Base-by-base conservation (phyloP, 2,888 invertebrate genomes). In the Cosmopolites sordidus region DNA sequence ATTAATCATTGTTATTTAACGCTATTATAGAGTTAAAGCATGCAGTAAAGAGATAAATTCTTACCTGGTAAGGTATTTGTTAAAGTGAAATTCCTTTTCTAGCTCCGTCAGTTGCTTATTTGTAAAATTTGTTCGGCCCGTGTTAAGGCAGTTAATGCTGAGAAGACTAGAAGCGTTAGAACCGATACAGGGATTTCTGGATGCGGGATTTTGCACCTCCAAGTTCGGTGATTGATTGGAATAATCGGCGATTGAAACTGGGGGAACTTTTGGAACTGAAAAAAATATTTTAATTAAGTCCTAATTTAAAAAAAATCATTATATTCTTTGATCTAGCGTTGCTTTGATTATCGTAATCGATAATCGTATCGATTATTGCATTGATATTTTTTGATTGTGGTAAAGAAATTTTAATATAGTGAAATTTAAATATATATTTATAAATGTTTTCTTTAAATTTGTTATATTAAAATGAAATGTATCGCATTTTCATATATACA, bases 11-110 rank as follows among this genome's bases (percentile, higher is more conserved):
- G n/a, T n/a, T n/a, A n/a, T n/a, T n/a, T n/a, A n/a, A n/a, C n/a
- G n/a, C n/a, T n/a, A n/a, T n/a, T n/a, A n/a, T n/a, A n/a, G n/a
- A n/a, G n/a, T n/a, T n/a, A n/a, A n/a, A n/a, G n/a, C n/a, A n/a
- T n/a, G n/a, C n/a, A n/a, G n/a, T n/a, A n/a, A n/a, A n/a, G n/a
- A n/a, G n/a, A n/a, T n/a, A n/a, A n/a, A 43, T 17, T 39, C 54
- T 45, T 17, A 56, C 59, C 98, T 79, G 33, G 98, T 99, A 68
- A 99, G 83, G 79, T 99, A 99, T 77, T 96, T 97, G 79, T 97
- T 97, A 77, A 96, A 98, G 75, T 98, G 98, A 78, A 98, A 99
- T 75, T 99, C 98, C 73, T 99, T 99, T 74, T 99, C 99, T 62
- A 99, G 81, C 75, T 99, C 99, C 1, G 98, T 99, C 60, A 99